Percentiles rank a stretch among this genome's conserved stretches.
phyloP scores from a whole-genome alignment of 2,113 vertebrate genomes.

The Lathamus discolor region DNA sequence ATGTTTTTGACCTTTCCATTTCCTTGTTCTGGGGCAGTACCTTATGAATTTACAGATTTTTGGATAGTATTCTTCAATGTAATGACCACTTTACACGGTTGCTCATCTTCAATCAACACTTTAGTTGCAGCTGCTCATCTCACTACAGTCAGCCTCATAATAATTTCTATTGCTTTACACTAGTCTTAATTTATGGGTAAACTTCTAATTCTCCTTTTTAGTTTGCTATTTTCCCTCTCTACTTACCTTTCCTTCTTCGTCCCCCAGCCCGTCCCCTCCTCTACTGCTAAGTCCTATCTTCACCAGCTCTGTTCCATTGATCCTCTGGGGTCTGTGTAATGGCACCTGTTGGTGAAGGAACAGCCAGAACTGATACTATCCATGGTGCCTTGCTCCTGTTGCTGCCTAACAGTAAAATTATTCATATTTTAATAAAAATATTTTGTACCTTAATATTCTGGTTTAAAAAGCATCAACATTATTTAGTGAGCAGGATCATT shows the following conservation, averaged over 20 bases:
- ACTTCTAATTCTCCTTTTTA: not conserved
- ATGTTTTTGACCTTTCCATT: not conserved
- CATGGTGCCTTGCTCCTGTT: rapidly evolving
- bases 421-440: not conserved
- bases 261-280: rapidly evolving
- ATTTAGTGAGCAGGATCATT: not conserved
- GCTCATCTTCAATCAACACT: not conserved
- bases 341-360: not conserved
- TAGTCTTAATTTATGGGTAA: not conserved
- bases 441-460: not conserved
- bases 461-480: not conserved
- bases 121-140: not conserved
- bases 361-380: not conserved
- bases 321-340: rapidly evolving
- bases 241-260: not conserved
- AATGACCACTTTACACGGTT: not conserved
- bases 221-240: not conserved
- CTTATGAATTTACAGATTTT: not conserved
- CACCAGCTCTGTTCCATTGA: not conserved
- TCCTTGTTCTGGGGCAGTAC: not conserved
- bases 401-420: not conserved
- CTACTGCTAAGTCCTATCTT: not conserved
- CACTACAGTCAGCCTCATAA: no score
- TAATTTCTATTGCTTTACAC: not conserved
- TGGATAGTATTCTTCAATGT: not conserved